phyloP scores from a whole-genome alignment of 1,140 invertebrate species.

The Bombus pyrosoma region DNA sequence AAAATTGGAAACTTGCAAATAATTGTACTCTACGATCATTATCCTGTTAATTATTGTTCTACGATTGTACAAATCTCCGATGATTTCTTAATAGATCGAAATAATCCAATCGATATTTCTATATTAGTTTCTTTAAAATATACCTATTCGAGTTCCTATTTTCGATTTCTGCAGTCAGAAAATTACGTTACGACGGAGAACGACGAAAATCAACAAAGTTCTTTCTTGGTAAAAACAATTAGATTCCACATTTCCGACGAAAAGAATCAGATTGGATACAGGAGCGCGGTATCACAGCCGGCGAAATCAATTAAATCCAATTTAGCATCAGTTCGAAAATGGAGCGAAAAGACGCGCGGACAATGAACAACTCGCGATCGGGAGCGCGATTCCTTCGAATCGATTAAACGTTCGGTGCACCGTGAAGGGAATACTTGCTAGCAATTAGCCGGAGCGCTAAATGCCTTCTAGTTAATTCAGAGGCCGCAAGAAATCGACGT shows the following conservation, averaged over 20 bases:
- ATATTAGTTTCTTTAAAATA: not conserved
- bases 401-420: constrained; percentile 70
- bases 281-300: not conserved
- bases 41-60: no score
- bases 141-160: not conserved
- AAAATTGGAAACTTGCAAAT: no score
- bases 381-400: constrained; percentile 71
- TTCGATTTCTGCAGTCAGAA: not conserved
- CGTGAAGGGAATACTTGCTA: constrained; percentile 71
- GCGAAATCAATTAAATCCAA: constrained; percentile 27
- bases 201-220: not conserved
- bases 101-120: not conserved
- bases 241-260: no score
- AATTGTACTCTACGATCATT: no score
- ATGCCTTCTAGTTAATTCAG: constrained; percentile 71
- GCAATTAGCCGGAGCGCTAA: constrained; percentile 76
- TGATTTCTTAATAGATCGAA: no score
- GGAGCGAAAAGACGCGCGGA: constrained; percentile 26
- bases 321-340: constrained; percentile 14
- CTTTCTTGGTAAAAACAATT: not conserved
- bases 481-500: constrained; percentile 65
- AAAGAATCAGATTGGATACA: not conserved
- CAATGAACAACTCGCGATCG: constrained; percentile 33
- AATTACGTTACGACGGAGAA: not conserved
- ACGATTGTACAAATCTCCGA: no score